These are phyloP conservation scores for Brassicogethes aeneus DNA, from an alignment of 2,888 invertebrate species.

Conservation along the genomic window DNA sequence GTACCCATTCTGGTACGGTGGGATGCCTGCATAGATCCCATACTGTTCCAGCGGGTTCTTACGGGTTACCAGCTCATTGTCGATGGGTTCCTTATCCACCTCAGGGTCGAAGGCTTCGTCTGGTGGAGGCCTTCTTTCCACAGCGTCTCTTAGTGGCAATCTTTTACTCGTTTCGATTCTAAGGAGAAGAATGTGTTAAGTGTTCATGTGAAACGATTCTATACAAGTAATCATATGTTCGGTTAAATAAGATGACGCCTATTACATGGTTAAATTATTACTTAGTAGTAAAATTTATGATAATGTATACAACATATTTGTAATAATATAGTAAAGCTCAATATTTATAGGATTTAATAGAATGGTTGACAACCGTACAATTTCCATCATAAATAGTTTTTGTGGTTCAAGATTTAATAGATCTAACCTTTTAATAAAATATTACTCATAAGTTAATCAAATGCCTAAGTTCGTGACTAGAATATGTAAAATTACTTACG, in stretches of 20 bases:
- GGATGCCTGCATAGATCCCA: not conserved
- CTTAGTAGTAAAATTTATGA: no score
- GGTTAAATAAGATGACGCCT: no score
- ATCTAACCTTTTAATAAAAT: no score
- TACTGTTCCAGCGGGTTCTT: slow-evolving; percentile 5
- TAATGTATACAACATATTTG: no score
- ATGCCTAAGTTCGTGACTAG: not conserved
- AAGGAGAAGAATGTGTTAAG: no score
- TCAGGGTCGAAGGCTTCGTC: slow-evolving; percentile 29
- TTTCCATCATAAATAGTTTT: no score
- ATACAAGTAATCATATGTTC: not conserved
- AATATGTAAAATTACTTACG: slow-evolving; percentile 28
- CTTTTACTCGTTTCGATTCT: slow-evolving; percentile 41
- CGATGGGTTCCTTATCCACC: slow-evolving; percentile 5
- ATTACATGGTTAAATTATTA: no score
- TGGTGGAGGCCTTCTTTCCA: slow-evolving; percentile 50
- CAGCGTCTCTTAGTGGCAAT: slow-evolving; percentile 60
- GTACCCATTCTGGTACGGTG: slow-evolving; percentile 3
- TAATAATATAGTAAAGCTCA: no score
- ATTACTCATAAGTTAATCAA: no score
- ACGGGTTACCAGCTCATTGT: not conserved
- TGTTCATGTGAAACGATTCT: not conserved
- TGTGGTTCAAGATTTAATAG: no score
- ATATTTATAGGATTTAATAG: no score
- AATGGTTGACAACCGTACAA: no score